Evolutionary conservation across 2,888 invertebrate species (phyloP).

Genomic region (Crepidodera aurea): DNA sequence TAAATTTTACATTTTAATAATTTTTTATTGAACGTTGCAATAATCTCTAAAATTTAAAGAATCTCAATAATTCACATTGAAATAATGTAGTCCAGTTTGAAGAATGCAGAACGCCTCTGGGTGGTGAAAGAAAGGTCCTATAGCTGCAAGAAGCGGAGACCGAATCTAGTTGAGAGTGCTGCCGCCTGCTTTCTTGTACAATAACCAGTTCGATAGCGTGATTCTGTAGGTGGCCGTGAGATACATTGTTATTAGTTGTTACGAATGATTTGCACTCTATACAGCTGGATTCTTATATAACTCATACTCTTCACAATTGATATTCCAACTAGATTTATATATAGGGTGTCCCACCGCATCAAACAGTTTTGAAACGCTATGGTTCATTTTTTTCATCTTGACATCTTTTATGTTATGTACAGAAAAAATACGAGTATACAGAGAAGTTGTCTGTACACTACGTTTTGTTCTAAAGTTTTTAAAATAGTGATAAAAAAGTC

Average conservation of each 20-base stretch:
- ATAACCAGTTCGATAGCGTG: constrained; percentile 54
- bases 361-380: no score
- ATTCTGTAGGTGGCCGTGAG: constrained; percentile 56
- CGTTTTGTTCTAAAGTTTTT: no score
- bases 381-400: no score
- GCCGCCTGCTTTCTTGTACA: constrained; percentile 47
- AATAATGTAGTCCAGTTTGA: constrained; percentile 36
- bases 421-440: no score
- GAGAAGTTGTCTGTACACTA: no score
- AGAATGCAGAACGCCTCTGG: constrained; percentile 26
- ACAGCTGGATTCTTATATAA: constrained; percentile 41
- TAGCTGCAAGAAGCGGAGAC: constrained; percentile 36
- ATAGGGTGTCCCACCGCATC: neutral
- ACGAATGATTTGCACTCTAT: constrained; percentile 52
- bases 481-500: no score
- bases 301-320: constrained; percentile 44
- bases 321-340: constrained; percentile 23
- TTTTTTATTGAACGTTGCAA: no score
- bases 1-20: no score
- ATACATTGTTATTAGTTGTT: constrained; percentile 53
- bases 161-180: constrained; percentile 30
- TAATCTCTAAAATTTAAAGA: neutral
- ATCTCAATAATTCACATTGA: constrained; percentile 6
- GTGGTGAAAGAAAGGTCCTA: constrained; percentile 38
- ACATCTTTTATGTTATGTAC: no score